Evolutionary conservation across 2,888 invertebrate species (phyloP).

Genomic region (Morpho helenor): DNA sequence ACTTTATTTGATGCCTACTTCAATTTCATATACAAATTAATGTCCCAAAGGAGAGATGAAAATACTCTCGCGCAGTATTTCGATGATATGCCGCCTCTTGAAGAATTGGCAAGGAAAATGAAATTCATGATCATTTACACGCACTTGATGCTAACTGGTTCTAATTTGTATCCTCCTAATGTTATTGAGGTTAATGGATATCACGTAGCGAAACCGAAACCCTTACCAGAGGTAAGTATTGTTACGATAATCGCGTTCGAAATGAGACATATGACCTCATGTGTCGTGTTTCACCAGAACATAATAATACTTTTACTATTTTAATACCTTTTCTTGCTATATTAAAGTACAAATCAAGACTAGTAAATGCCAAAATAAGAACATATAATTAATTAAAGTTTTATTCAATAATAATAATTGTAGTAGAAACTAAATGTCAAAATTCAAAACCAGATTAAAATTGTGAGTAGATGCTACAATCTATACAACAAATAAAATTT

Average conservation of each 20-base stretch:
- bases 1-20: constrained; percentile 40
- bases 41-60: constrained; percentile 42
- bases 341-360: too few relatives aligned
- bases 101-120: constrained; percentile 67
- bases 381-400: too few relatives aligned
- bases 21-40: constrained; percentile 35
- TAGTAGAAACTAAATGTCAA: too few relatives aligned
- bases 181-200: constrained; percentile 81
- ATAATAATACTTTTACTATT: too few relatives aligned
- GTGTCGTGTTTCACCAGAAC: too few relatives aligned
- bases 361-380: too few relatives aligned
- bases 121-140: constrained; percentile 78
- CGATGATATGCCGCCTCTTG: constrained; percentile 68
- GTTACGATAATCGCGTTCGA: neutral
- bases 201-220: constrained; percentile 61
- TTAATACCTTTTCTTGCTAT: too few relatives aligned
- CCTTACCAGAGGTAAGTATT: constrained; percentile 45
- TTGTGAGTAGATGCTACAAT: too few relatives aligned
- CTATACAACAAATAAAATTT: too few relatives aligned
- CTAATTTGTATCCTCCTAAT: constrained; percentile 71
- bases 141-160: constrained; percentile 73
- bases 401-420: neutral
- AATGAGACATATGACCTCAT: too few relatives aligned
- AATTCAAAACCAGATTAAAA: too few relatives aligned
- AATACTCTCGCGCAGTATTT: constrained; percentile 53